Evolutionary conservation across 2,888 invertebrate species (phyloP).

Genomic region (Apocheima hispidaria): DNA sequence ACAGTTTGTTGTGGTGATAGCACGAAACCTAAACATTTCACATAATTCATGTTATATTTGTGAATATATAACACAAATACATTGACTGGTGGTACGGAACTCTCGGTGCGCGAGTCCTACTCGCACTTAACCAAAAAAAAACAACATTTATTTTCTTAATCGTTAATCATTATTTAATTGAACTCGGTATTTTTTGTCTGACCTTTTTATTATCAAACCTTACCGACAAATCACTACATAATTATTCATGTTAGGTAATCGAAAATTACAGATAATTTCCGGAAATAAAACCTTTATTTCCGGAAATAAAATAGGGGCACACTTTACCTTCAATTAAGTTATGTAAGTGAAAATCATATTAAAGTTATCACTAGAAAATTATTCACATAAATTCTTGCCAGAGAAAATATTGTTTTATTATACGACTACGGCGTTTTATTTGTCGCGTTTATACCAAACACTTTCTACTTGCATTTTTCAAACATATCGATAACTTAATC

Average conservation of each 20-base stretch:
- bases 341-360: slow-evolving; percentile 2
- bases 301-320: slow-evolving; percentile 15
- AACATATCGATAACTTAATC: background rate
- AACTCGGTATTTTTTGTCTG: background rate
- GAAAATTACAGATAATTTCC: slow-evolving; percentile 15
- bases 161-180: too few relatives aligned
- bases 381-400: background rate
- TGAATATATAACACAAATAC: too few relatives aligned
- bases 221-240: background rate
- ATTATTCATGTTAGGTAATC: slow-evolving; percentile 19
- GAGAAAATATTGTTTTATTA: background rate
- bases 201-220: slow-evolving; percentile 6
- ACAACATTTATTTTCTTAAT: too few relatives aligned
- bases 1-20: too few relatives aligned
- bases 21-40: too few relatives aligned
- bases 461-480: slow-evolving; percentile 16
- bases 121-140: too few relatives aligned
- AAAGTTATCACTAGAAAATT: too few relatives aligned
- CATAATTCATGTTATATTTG: too few relatives aligned
- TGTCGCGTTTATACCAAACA: background rate
- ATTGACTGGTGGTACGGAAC: too few relatives aligned
- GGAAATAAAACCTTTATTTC: slow-evolving; percentile 15
- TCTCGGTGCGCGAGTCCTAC: too few relatives aligned
- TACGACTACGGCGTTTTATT: background rate
- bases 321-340: slow-evolving; percentile 6